Percentiles rank a stretch among this genome's conserved stretches.
phyloP scores from a whole-genome alignment of 1,140 invertebrate genomes.

The Drosophila lacertosa region DNA sequence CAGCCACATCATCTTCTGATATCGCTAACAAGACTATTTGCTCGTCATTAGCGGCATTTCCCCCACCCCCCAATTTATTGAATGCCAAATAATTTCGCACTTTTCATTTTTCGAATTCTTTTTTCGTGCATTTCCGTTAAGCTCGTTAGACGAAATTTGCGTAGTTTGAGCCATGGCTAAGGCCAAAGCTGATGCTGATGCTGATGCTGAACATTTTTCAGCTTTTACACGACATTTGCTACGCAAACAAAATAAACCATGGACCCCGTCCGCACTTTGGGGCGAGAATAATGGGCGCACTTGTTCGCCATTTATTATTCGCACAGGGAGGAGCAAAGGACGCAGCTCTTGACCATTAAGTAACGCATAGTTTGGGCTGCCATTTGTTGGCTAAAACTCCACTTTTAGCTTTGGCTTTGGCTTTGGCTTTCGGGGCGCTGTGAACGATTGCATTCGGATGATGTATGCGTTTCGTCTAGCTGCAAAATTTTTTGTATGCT shows the following conservation, averaged over 20 bases:
- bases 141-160: constrained; percentile 60
- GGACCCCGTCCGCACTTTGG: constrained; percentile 9
- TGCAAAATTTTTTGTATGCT: constrained; percentile 42
- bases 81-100: constrained; percentile 48
- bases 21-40: constrained; percentile 62
- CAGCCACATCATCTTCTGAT: constrained; percentile 34
- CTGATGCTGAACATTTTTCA: constrained; percentile 41
- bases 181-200: constrained; percentile 10
- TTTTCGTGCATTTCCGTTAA: constrained; percentile 53
- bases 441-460: constrained; percentile 43
- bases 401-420: constrained; percentile 8
- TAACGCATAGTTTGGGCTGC: constrained; percentile 45
- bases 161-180: constrained; percentile 30
- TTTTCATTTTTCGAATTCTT: constrained; percentile 25
- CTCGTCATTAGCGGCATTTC: constrained; percentile 54
- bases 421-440: constrained; percentile 2
- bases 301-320: constrained; percentile 59
- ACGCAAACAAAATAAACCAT: constrained; percentile 61
- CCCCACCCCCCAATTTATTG: constrained; percentile 27
- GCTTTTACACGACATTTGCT: constrained; percentile 59
- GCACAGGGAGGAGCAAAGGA: not conserved
- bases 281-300: constrained; percentile 60
- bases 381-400: no score
- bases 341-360: constrained; percentile 55
- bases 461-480: constrained; percentile 64